Evolutionary conservation across 2,113 vertebrate species (phyloP).

Genomic region (Antechinus stuartii): DNA sequence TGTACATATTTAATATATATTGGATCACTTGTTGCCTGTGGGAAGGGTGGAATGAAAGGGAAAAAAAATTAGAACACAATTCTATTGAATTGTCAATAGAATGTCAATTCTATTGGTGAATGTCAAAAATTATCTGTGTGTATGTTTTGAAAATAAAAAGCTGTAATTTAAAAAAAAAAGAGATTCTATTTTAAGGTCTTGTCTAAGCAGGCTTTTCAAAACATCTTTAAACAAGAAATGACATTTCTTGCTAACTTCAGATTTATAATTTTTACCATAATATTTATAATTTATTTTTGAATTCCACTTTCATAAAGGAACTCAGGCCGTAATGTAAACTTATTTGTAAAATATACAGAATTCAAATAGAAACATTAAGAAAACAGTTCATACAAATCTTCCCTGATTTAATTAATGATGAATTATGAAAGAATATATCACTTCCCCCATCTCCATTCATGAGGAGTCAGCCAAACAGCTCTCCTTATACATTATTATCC

Average conservation of each 20-base stretch:
- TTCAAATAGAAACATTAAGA: slow-evolving; percentile 7
- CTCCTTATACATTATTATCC: slow-evolving; percentile 9
- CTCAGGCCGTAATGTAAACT: background rate
- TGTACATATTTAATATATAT: too few species aligned
- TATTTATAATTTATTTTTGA: slow-evolving; percentile 48
- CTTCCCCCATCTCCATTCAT: slow-evolving; percentile 15
- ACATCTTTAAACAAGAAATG: slow-evolving; percentile 41
- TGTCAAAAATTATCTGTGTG: too few species aligned
- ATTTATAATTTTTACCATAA: slow-evolving; percentile 35
- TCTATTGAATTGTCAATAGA: too few species aligned
- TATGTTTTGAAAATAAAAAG: too few species aligned
- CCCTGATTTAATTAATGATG: slow-evolving; percentile 5
- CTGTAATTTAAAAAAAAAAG: too few species aligned
- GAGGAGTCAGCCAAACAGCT: slow-evolving; percentile 26
- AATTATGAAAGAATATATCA: slow-evolving; percentile 17
- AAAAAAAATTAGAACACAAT: too few species aligned
- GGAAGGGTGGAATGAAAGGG: too few species aligned
- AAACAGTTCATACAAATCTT: slow-evolving; percentile 14
- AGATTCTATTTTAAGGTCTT: slow-evolving; percentile 30
- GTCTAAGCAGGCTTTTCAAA: slow-evolving; percentile 39
- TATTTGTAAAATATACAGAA: too few species aligned
- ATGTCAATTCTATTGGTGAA: too few species aligned
- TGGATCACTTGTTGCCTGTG: too few species aligned
- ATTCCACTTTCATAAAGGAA: slow-evolving; percentile 11
- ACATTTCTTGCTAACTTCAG: slow-evolving; percentile 24